Base-by-base conservation (phyloP, 2,797 vertebrate genomes). In the Hylomyscus alleni region DNA sequence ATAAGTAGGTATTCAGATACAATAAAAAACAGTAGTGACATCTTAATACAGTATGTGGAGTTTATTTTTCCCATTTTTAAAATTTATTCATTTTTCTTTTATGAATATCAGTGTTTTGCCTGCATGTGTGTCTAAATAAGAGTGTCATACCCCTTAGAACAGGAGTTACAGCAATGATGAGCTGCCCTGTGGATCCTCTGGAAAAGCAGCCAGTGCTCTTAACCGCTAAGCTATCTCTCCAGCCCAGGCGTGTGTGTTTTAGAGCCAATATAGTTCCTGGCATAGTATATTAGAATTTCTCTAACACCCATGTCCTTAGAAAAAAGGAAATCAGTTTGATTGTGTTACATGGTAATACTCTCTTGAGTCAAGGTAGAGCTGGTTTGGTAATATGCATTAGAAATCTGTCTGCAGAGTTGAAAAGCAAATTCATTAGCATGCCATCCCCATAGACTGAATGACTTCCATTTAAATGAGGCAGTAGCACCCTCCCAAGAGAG, bases 311-410 rank as follows among this genome's bases (percentile, higher is more conserved):
- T 52, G 26, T 60, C 14, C 15, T 77, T 83, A 78, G 10, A 87
- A 87, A 47, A 82, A 92, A 94, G 34, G 37, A 76, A 83, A 40
- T 78, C 47, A 56, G 26, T 58, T 93, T 72, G 60, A 17, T 58
- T 72, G 14, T 44, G 65, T 50, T 73, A 77, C 47, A 73, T 78
- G 75, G 58, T 34, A 81, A 80, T 5, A 47, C 3, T 44, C 50
- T 54, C 80, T 72, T 76, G 73, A 86, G 83, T 81, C n/a, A 89
- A 85, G 31, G 60, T 65, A 37, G 67, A 77, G 19, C 50, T 50
- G 50, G 34, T 47, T 84, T 77, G n/a, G n/a, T 89, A 58, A 76
- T 75, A 44, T 14, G 20, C 44, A 69, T 81, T 82, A 60, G n/a
- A 54, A 31, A 81, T 58, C 50, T 56, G 37, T 50, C 78, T 65